These are phyloP conservation scores for Latrodectus elegans DNA, from an alignment of 2,888 invertebrate genomes.

Conservation along the genomic window DNA sequence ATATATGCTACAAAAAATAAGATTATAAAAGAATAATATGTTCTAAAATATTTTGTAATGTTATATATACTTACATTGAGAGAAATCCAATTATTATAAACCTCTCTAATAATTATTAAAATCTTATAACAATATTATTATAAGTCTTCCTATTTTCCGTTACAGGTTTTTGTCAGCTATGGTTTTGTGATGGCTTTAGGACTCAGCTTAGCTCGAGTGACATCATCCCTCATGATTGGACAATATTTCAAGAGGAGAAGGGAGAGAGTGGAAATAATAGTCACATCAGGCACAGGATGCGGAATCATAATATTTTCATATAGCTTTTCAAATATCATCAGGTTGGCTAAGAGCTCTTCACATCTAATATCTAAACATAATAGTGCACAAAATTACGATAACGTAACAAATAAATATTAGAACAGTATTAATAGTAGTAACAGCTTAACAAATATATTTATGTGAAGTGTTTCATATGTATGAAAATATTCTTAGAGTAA, in stretches of 20 bases:
- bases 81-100: no score
- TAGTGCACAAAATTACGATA: no score
- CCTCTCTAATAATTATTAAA: neutral
- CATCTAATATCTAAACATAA: no score
- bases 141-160: constrained; percentile 77
- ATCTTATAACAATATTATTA: neutral
- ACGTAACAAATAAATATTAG: no score
- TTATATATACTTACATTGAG: no score
- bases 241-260: constrained; percentile 90
- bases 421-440: no score
- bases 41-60: no score
- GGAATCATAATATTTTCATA: constrained; percentile 89
- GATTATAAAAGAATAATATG: no score
- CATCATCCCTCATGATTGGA: constrained; percentile 91
- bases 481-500: no score
- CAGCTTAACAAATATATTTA: no score
- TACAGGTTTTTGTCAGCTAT: constrained; percentile 91
- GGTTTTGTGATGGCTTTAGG: constrained; percentile 84
- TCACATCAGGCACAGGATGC: constrained; percentile 88
- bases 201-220: constrained; percentile 88
- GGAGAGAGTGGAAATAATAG: constrained; percentile 89
- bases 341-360: constrained; percentile 77
- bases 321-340: constrained; percentile 80
- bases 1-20: no score
- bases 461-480: no score